These are phyloP conservation scores for Bhutanitis thaidina DNA, from an alignment of 2,888 invertebrate genomes.

Conservation along the genomic window DNA sequence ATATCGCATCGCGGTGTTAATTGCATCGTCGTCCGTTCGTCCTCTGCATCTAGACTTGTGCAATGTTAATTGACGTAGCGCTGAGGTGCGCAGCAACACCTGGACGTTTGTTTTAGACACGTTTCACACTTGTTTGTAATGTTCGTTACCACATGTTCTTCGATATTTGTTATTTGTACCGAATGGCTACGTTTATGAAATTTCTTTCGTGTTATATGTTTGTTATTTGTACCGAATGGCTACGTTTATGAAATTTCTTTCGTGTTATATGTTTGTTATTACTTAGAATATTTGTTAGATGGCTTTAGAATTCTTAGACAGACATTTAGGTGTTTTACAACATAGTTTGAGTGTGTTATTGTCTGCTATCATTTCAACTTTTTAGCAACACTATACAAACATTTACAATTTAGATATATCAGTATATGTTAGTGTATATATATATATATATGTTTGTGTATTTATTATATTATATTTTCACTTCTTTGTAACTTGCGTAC, in stretches of 20 bases:
- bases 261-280: background rate
- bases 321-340: no score
- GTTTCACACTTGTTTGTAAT: background rate
- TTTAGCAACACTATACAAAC: no score
- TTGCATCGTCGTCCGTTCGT: background rate
- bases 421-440: no score
- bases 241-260: background rate
- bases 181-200: background rate
- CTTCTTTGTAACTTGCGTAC: no score
- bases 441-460: no score
- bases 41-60: background rate
- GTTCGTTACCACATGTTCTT: background rate
- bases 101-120: background rate
- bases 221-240: background rate
- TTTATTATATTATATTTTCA: no score
- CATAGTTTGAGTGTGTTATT: no score
- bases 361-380: no score
- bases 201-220: background rate
- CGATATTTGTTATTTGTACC: background rate
- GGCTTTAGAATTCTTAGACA: no score
- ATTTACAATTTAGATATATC: no score
- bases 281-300: no score
- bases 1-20: background rate
- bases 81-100: background rate
- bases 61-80: constrained; percentile 3